Conservation (phyloP, 2,113 vertebrate species). For the Nipponia nippon region DNA sequence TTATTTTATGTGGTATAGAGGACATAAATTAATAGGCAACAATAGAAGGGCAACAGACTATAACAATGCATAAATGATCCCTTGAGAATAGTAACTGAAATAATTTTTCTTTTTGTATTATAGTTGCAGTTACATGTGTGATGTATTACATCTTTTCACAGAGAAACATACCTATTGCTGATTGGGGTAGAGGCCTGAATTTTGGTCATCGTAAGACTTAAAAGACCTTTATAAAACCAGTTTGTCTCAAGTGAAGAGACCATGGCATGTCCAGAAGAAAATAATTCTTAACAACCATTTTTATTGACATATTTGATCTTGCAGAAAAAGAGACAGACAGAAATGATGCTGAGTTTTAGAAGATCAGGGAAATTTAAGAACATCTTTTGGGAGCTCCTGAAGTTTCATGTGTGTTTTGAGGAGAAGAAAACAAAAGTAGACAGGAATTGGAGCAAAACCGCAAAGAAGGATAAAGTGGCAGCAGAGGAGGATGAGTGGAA, state of each 20-base stretch:
- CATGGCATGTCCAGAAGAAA: neutral
- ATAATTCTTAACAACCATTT: neutral
- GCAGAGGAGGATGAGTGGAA: neutral
- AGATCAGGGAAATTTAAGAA: neutral
- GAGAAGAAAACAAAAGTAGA: neutral
- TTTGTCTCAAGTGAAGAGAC: neutral
- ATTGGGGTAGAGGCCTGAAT: neutral
- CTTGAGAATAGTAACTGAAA: neutral
- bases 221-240: neutral
- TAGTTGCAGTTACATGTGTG: neutral
- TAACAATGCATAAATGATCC: neutral
- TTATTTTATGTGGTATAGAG: neutral
- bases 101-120: neutral
- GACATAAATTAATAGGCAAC: neutral
- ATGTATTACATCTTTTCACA: neutral
- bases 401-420: neutral
- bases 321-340: neutral
- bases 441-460: neutral
- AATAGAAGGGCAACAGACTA: neutral
- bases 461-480: neutral
- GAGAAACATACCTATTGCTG: neutral
- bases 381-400: neutral
- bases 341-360: neutral
- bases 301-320: neutral
- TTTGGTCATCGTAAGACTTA: neutral